Percentiles rank a stretch among this genome's conserved stretches.
Evolutionary conservation across 2,888 invertebrate species (phyloP).

Genomic region (Orthonychiurus folsomi): DNA sequence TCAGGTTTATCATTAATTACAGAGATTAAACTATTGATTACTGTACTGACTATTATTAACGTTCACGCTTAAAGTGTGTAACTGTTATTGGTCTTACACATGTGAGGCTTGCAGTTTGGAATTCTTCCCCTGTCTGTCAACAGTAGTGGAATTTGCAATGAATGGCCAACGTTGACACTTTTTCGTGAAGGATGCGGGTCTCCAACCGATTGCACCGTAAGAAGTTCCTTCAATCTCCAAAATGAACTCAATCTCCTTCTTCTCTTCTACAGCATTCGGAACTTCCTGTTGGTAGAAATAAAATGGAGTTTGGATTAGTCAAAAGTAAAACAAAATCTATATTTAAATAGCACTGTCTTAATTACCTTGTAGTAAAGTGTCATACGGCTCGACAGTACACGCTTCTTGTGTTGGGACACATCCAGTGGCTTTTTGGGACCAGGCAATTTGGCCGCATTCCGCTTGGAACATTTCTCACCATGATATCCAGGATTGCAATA

Average conservation of each 20-base stretch:
- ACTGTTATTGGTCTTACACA: constrained; percentile 26
- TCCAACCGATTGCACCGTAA: constrained; percentile 87
- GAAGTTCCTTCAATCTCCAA: constrained; percentile 79
- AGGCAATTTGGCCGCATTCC: constrained; percentile 63
- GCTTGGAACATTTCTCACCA: constrained; percentile 45
- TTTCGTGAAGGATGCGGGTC: constrained; percentile 50
- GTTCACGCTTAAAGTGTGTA: not conserved
- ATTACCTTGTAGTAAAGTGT: constrained; percentile 74
- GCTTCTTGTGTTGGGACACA: constrained; percentile 52
- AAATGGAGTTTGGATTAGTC: no score
- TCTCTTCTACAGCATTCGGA: constrained; percentile 52
- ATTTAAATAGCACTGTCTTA: no score
- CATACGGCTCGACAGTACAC: constrained; percentile 63
- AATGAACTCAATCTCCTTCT: constrained; percentile 49
- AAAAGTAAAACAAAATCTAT: no score
- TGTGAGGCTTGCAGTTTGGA: constrained; percentile 21
- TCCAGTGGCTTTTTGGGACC: constrained; percentile 61
- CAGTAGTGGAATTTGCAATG: no score
- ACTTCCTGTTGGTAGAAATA: no score
- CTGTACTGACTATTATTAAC: not conserved
- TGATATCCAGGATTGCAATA: constrained; percentile 65
- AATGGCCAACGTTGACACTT: constrained; percentile 36
- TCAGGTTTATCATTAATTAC: not conserved
- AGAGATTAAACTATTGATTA: not conserved
- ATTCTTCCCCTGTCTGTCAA: constrained; percentile 25